Percentiles rank a stretch among this genome's conserved stretches.
Conservation (phyloP, 2,797 vertebrate species). For the Thunnus albacares region DNA sequence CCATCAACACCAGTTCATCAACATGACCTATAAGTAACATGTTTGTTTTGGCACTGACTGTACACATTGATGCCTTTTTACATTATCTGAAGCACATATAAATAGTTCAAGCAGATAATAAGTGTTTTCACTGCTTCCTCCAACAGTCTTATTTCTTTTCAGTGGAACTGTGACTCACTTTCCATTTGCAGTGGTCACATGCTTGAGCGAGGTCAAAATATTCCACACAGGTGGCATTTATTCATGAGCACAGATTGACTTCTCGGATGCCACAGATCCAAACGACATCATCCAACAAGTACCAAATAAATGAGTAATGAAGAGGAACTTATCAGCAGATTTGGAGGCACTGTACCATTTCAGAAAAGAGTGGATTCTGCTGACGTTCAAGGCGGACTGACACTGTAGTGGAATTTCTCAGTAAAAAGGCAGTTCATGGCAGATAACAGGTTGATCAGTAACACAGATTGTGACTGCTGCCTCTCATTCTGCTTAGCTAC, state of each 20-base stretch:
- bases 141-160: conserved; percentile 3
- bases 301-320: conserved; percentile 75
- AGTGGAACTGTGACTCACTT: neutral
- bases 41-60: neutral
- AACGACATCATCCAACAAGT: conserved; percentile 17
- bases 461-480: conserved; percentile 46
- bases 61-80: neutral
- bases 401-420: conserved; percentile 21
- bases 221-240: conserved; percentile 65
- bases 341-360: conserved; percentile 73
- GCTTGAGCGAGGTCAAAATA: conserved; percentile 53
- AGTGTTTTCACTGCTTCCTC: neutral
- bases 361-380: conserved; percentile 57
- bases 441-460: conserved; percentile 73
- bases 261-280: conserved; percentile 2
- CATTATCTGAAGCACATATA: neutral
- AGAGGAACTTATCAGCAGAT: conserved; percentile 84
- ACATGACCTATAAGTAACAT: neutral
- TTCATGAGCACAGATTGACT: conserved; percentile 10
- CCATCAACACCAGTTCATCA: neutral
- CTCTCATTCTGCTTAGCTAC: conserved; percentile 25
- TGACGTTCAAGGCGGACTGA: conserved; percentile 58
- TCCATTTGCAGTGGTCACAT: conserved; percentile 17
- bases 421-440: conserved; percentile 44
- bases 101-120: neutral